Evolutionary conservation across 2,888 invertebrate species (phyloP), one percentile per base, ranked within the genome.

Genomic region (Argyresthia albistria): DNA sequence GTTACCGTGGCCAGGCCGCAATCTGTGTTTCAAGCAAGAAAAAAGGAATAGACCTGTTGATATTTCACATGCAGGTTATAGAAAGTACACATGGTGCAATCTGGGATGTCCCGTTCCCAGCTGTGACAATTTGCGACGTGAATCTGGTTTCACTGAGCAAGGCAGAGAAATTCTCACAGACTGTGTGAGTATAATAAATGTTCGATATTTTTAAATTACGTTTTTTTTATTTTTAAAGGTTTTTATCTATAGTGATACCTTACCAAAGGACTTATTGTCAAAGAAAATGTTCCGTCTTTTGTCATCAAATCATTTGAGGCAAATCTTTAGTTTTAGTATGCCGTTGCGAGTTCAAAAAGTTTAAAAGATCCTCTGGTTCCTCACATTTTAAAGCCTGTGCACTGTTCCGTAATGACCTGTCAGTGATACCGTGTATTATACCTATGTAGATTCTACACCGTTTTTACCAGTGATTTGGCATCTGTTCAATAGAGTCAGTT

Each of bases 21-120:
- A 6, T 6, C 25, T 6, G 25, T 25, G 2, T 25, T 6, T 25
- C 25, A 4, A 25, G 3, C 3, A 4, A 25, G 25, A 2, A 25
- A 2, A 6, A 25, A 25, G 25, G 25, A 25, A 4, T 25, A 6
- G 6, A 25, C 25, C 2, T 25, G 6, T 25, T 25, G 25, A 25
- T 6, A n/a, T 25, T 2, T 25, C 6, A 25, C 6, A 25, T 25
- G 25, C 42, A 88, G 88, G 86, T 88, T 2, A 88, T 89, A 58
- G 90, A 90, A 57, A 89, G 89, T 46, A 91, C 90, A 0, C 90
- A 91, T 63, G 86, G 89, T 53, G 89, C 91, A 0, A 91, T 92
- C 53, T 92, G 91, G 90, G 90, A 91, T 60, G 89, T 91, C 47
- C 89, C 89, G 0, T 92, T 92, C 68, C 92, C 92, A 8, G 90